Percentiles rank a stretch among this genome's conserved stretches.
Evolutionary conservation across 1,140 invertebrate genomes (phyloP).

Genomic region (Sipha flava): DNA sequence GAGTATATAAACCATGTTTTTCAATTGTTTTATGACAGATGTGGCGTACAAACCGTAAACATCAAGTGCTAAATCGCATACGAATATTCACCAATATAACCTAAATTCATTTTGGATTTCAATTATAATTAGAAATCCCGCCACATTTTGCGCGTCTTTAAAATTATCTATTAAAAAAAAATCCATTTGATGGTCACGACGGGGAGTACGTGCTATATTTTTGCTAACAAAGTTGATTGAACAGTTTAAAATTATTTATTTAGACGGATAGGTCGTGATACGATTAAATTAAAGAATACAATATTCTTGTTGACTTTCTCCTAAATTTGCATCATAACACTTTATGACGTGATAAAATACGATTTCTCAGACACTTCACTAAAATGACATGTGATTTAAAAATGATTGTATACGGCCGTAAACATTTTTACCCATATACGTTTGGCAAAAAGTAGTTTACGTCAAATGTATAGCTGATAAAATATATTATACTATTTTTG

Average conservation of each 20-base stretch:
- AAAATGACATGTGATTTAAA: not conserved
- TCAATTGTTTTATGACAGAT: no score
- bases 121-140: not conserved
- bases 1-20: no score
- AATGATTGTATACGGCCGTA: not conserved
- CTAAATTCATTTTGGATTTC: not conserved
- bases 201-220: not conserved
- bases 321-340: not conserved
- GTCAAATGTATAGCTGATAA: no score
- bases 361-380: not conserved
- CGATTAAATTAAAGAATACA: not conserved
- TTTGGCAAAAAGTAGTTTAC: no score
- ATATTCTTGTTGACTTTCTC: not conserved
- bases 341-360: not conserved
- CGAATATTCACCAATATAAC: not conserved
- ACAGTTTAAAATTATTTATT: not conserved
- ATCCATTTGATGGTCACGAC: not conserved
- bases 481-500: no score
- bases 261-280: not conserved
- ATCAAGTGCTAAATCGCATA: no score
- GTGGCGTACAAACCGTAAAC: not conserved
- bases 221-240: not conserved
- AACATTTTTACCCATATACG: no score
- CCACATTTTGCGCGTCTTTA: not conserved
- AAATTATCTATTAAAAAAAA: not conserved